A percentile compares a stretch with the other conserved stretches of the same genome.
These are phyloP conservation scores for Centropus bengalensis DNA, from an alignment of 2,113 vertebrate genomes.

Conservation along the genomic window DNA sequence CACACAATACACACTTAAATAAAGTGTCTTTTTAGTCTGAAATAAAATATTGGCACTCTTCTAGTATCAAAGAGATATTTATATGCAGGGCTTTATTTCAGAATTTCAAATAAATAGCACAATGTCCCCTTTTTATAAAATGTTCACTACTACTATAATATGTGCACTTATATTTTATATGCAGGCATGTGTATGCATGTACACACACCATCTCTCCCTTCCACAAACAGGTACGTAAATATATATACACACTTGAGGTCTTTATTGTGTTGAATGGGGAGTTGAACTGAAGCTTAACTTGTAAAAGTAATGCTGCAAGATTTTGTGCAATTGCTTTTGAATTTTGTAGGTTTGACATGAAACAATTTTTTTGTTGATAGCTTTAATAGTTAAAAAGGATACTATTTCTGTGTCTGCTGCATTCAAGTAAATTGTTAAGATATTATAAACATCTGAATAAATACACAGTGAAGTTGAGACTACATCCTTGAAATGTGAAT, in stretches of 20 bases:
- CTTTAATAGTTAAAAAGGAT: background rate
- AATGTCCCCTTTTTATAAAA: background rate
- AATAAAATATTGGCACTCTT: background rate
- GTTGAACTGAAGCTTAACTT: background rate
- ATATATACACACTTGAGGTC: background rate
- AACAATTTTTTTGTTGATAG: background rate
- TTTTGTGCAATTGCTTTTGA: background rate
- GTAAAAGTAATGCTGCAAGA: background rate
- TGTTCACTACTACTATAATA: background rate
- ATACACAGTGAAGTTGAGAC: background rate
- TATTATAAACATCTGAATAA: background rate
- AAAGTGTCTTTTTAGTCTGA: background rate
- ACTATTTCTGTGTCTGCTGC: background rate
- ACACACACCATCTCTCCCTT: background rate
- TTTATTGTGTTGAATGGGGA: background rate
- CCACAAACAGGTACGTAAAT: background rate
- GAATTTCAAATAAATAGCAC: background rate
- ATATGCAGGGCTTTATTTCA: background rate
- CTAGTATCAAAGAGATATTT: background rate
- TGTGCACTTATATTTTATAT: background rate
- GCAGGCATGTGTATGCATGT: rapidly evolving
- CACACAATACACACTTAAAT: background rate
- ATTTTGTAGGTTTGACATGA: background rate
- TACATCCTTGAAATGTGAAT: background rate
- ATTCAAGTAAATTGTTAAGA: background rate